phyloP scores from a whole-genome alignment of 2,113 vertebrate genomes.

The Sylvilagus bachmani region DNA sequence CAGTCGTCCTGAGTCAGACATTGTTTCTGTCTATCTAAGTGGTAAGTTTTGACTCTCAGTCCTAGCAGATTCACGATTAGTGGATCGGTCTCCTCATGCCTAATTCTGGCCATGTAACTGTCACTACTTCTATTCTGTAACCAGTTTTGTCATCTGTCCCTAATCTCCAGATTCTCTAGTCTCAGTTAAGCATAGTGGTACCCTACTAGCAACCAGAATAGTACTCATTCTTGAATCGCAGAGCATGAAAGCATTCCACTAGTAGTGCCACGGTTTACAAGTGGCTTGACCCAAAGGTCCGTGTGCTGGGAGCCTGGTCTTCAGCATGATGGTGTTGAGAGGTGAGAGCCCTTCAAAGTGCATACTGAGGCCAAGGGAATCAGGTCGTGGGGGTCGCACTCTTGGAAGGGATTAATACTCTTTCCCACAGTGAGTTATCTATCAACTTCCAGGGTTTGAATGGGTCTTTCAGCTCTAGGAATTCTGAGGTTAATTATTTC shows the following conservation, averaged over 20 bases:
- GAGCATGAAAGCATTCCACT: background rate
- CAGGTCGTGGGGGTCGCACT: too few species aligned
- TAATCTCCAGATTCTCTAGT: conserved; percentile 11
- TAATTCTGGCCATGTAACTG: background rate
- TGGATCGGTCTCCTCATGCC: background rate
- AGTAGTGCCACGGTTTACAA: too few species aligned
- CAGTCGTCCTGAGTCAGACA: background rate
- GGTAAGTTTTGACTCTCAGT: background rate
- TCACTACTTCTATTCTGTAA: background rate
- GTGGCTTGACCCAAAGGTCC: too few species aligned
- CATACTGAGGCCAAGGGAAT: too few species aligned
- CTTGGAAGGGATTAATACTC: too few species aligned
- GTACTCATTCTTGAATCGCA: background rate
- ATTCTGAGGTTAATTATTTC: background rate
- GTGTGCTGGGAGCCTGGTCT: too few species aligned
- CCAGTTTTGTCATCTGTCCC: background rate
- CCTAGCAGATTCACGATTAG: background rate
- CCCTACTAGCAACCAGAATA: background rate
- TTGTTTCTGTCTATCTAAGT: background rate
- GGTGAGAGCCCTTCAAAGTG: too few species aligned
- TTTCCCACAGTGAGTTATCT: too few species aligned
- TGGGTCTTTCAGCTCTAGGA: conserved; percentile 37
- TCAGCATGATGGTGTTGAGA: too few species aligned
- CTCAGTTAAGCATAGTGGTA: background rate
- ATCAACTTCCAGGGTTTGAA: background rate